These are phyloP conservation scores for Clavelina lepadiformis DNA, from an alignment of 23 tunicate genomes.

Conservation along the genomic window DNA sequence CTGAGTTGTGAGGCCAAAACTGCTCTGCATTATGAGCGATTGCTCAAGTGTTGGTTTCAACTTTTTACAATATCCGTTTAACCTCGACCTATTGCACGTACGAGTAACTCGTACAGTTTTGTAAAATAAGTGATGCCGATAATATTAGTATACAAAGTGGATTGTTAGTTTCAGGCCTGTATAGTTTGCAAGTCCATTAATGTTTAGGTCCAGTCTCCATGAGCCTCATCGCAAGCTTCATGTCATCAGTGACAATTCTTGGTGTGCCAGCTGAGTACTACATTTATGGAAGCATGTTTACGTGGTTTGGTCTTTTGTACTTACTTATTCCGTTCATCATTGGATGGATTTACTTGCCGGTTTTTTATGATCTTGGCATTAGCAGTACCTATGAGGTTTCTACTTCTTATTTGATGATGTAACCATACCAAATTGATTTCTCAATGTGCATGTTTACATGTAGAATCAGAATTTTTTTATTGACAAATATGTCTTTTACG, in stretches of 20 bases:
- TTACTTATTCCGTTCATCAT: conserved; percentile 46
- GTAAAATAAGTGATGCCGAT: too few relatives aligned
- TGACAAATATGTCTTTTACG: too few relatives aligned
- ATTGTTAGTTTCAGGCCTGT: too few relatives aligned
- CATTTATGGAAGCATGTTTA: conserved; percentile 88
- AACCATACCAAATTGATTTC: too few relatives aligned
- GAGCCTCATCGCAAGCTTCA: conserved; percentile 87
- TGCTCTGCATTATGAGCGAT: too few relatives aligned
- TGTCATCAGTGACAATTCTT: conserved; percentile 85
- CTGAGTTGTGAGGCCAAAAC: too few relatives aligned
- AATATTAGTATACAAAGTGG: too few relatives aligned
- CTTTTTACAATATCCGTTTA: not conserved
- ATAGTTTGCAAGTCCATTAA: too few relatives aligned
- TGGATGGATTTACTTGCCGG: conserved; percentile 79
- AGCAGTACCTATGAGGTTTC: conserved; percentile 83
- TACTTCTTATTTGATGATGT: too few relatives aligned
- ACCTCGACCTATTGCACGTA: not conserved
- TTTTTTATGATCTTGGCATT: conserved; percentile 81
- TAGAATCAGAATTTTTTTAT: too few relatives aligned
- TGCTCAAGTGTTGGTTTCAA: too few relatives aligned
- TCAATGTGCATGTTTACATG: too few relatives aligned
- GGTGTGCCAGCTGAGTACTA: conserved; percentile 92
- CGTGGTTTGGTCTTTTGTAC: conserved; percentile 68
- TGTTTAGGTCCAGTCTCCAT: conserved; percentile 89
- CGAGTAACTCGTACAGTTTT: not conserved